Evolutionary conservation across 2,888 invertebrate species (phyloP).

Genomic region (Allacma fusca): DNA sequence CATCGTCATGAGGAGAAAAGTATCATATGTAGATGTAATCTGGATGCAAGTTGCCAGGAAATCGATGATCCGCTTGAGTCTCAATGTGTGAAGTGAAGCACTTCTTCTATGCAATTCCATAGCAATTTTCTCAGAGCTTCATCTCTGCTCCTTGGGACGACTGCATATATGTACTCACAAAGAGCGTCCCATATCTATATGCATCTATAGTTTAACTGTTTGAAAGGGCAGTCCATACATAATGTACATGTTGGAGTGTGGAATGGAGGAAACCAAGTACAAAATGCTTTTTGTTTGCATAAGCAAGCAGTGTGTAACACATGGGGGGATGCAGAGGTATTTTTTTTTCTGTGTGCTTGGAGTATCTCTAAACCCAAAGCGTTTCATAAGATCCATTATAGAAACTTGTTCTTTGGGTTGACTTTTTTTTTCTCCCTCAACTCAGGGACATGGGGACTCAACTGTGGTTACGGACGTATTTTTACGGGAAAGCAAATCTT

Average conservation of each 20-base stretch:
- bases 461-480: background rate
- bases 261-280: background rate
- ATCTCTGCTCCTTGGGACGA: background rate
- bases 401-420: slow-evolving; percentile 12
- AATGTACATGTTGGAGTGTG: background rate
- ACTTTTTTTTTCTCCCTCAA: background rate
- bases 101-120: slow-evolving; percentile 15
- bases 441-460: background rate
- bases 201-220: too few species aligned
- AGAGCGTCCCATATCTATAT: too few species aligned
- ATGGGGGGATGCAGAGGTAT: background rate
- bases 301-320: slow-evolving; percentile 5
- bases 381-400: slow-evolving; percentile 18
- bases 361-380: background rate
- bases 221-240: too few species aligned
- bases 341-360: background rate
- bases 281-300: slow-evolving; percentile 5
- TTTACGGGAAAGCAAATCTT: too few species aligned
- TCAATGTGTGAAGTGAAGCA: slow-evolving; percentile 20
- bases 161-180: background rate
- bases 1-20: background rate
- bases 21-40: slow-evolving; percentile 27
- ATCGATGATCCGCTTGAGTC: slow-evolving; percentile 16
- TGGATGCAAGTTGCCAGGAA: slow-evolving; percentile 22
- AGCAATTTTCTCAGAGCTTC: background rate